Evolutionary conservation across 2,113 vertebrate genomes (phyloP), one percentile per base, ranked within the genome.

Genomic region (cat (Felis catus)): DNA sequence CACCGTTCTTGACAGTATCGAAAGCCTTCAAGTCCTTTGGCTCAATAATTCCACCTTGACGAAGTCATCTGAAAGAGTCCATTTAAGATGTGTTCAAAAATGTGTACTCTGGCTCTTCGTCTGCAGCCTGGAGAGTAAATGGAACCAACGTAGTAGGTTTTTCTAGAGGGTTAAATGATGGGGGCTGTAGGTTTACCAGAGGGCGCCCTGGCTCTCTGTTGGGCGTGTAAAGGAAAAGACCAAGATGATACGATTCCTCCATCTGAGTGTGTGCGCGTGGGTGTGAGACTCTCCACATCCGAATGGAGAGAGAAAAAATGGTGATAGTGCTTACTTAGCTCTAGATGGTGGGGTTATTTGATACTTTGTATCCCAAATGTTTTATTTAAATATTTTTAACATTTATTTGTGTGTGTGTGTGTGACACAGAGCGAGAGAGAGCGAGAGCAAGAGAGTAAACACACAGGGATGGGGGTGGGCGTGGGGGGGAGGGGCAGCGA

Each of bases 21-120:
- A 25, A 15, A 87, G 58, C 66, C 29, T 70, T 68, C 45, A 65
- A 33, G 18, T 36, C 48, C 8, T 36, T 91, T 63, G 25, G 58
- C 25, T 93, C n/a, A 51, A 0, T 79, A 29, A 45, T 55, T 68
- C 18, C 33, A 45, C 58, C 55, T 65, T 45, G 80, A 61, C 15
- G 27, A 87, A 33, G 68, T 76, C 74, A 53, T 71, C 29, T 23
- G 8, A 16, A 73, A 45, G 45, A 36, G 45, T 76, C 31, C 61
- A 29, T 91, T n/a, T 48, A 33, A 18, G 48, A 29, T 83, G 41
- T 74, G 36, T 58, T 86, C 27, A 66, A 16, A 94, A 29, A 29
- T 66, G 4, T 5, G 0, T 1, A 15, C 0, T 19, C n/a, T 14
- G 25, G 15, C 27, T 45, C 16, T 79, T 88, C 36, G 16, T 68